A percentile compares a stretch with the other conserved stretches of the same genome.
phyloP scores from a whole-genome alignment of 2,113 vertebrate genomes.

The Tor tambroides region DNA sequence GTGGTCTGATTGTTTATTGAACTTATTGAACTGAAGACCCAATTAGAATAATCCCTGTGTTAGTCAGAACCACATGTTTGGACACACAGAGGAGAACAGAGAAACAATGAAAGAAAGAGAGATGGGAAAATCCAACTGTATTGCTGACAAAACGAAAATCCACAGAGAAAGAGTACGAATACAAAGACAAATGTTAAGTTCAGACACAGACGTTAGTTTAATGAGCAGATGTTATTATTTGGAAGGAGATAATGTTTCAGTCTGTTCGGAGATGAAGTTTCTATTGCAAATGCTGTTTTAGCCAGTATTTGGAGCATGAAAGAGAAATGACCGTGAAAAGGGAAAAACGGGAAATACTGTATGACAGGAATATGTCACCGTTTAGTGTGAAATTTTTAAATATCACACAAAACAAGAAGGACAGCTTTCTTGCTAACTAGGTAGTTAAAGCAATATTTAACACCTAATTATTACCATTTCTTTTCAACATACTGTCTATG shows the following conservation, averaged over 20 bases:
- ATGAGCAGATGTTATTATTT: conserved; percentile 58
- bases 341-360: not conserved
- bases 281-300: conserved; percentile 21
- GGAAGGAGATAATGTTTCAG: conserved; percentile 56
- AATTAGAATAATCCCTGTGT: not conserved
- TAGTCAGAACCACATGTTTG: conserved; percentile 13
- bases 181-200: conserved; percentile 40
- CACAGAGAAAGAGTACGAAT: not conserved
- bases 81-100: not conserved
- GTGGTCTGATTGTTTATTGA: not conserved
- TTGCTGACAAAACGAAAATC: not conserved
- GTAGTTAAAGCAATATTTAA: not conserved
- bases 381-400: not conserved
- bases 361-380: not conserved
- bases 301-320: not conserved
- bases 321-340: not conserved
- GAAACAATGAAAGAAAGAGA: not conserved
- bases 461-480: not conserved
- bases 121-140: not conserved
- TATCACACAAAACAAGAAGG: not conserved
- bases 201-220: conserved; percentile 53
- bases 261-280: conserved; percentile 46
- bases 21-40: not conserved
- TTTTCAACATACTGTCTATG: not conserved
- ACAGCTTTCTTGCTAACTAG: no score